These are phyloP conservation scores for Apis laboriosa DNA, from an alignment of 1,140 invertebrate genomes.

Conservation along the genomic window DNA sequence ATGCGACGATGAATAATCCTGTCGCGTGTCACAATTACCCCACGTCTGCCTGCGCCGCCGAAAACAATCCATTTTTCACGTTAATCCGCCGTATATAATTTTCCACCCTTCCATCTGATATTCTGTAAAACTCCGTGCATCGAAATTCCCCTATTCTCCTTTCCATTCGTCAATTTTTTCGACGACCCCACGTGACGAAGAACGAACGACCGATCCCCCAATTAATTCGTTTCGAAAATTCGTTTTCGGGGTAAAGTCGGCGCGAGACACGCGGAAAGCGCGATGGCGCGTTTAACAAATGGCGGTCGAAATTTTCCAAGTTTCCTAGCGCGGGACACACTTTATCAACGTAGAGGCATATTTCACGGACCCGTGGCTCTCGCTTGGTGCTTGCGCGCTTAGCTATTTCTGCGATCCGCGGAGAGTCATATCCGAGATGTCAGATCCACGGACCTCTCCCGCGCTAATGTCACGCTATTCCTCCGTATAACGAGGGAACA, in stretches of 20 bases:
- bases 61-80: conserved; percentile 48
- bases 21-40: conserved; percentile 43
- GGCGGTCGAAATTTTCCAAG: conserved; percentile 46
- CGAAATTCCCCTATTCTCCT: too few species aligned
- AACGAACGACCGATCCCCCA: too few species aligned
- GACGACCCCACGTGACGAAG: too few species aligned
- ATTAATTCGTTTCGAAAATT: too few species aligned
- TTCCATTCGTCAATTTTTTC: too few species aligned
- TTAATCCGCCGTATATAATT: conserved; percentile 38
- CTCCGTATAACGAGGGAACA: conserved; percentile 48
- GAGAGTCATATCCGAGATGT: conserved; percentile 39
- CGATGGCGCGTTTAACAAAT: conserved; percentile 31
- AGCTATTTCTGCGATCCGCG: conserved; percentile 68
- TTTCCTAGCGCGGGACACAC: conserved; percentile 28
- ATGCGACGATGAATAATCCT: conserved; percentile 40
- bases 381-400: conserved; percentile 44
- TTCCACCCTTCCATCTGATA: not conserved
- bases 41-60: not conserved
- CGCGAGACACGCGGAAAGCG: not conserved
- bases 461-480: conserved; percentile 27
- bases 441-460: not conserved
- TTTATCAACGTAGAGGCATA: conserved; percentile 59
- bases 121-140: too few species aligned
- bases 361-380: conserved; percentile 49
- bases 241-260: not conserved